phyloP scores from a whole-genome alignment of 2,888 invertebrate genomes.

The Sinelater perroti region DNA sequence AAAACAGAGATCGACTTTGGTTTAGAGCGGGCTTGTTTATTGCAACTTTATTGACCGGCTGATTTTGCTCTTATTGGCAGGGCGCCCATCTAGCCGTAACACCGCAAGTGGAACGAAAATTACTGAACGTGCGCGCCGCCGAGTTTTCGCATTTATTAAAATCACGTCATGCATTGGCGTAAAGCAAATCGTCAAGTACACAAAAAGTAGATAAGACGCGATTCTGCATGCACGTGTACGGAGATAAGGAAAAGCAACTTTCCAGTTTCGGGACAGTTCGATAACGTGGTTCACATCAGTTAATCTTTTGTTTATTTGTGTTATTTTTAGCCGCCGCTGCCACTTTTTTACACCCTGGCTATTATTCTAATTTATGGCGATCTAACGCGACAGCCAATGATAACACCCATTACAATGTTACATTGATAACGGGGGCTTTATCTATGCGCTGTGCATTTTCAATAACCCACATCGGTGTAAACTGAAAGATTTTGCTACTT shows the following conservation, averaged over 20 bases:
- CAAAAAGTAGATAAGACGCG: not conserved
- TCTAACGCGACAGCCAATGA: not conserved
- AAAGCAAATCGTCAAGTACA: no score
- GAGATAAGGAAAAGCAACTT: conserved; percentile 16
- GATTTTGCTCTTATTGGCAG: no score
- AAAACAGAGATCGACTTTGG: no score
- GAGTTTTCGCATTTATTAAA: no score
- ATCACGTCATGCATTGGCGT: no score
- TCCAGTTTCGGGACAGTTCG: conserved; percentile 12
- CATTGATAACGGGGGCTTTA: conserved; percentile 5
- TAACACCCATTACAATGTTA: conserved; percentile 4
- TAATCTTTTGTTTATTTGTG: not conserved
- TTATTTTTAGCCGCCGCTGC: not conserved
- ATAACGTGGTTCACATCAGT: not conserved
- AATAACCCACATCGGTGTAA: conserved; percentile 7
- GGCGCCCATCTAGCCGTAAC: no score
- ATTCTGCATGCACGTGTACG: conserved; percentile 11
- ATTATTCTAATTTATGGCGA: conserved; percentile 12
- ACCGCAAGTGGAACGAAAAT: no score
- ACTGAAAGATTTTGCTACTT: no score
- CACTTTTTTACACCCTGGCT: not conserved
- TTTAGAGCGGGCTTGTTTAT: no score
- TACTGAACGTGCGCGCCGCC: no score
- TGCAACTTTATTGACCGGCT: no score
- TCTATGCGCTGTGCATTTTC: conserved; percentile 8